Evolutionary conservation across 2,888 invertebrate genomes (phyloP).

Genomic region (Athripsodes cinereus): DNA sequence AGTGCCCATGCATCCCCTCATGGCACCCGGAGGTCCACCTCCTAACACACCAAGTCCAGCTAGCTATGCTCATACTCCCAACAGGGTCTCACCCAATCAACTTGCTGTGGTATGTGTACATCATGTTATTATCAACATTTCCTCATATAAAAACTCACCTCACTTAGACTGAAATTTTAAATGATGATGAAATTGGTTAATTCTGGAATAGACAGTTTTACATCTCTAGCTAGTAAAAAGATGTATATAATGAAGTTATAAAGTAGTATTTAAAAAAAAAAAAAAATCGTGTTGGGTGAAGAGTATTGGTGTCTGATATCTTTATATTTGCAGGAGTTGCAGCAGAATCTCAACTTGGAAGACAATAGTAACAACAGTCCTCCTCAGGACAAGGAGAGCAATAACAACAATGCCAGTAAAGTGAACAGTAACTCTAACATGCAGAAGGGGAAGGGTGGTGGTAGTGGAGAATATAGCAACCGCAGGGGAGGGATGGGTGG

Average conservation of each 20-base stretch:
- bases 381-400: slow-evolving; percentile 14
- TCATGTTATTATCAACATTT: background rate
- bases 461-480: background rate
- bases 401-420: slow-evolving; percentile 2
- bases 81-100: slow-evolving; percentile 21
- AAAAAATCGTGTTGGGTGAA: too few species aligned
- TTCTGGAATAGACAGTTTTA: too few species aligned
- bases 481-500: background rate
- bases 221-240: too few species aligned
- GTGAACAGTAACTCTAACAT: background rate
- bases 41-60: slow-evolving; percentile 31
- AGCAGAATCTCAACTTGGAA: slow-evolving; percentile 17
- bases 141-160: background rate
- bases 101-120: slow-evolving; percentile 18
- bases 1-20: slow-evolving; percentile 31
- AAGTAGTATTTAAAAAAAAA: too few species aligned
- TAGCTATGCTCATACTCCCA: slow-evolving; percentile 31
- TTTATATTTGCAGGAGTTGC: slow-evolving; percentile 21
- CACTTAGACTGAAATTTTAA: too few species aligned
- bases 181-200: too few species aligned
- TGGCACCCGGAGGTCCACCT: slow-evolving; percentile 28
- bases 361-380: slow-evolving; percentile 6
- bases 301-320: too few species aligned
- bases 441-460: background rate
- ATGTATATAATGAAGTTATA: too few species aligned